Percentiles rank a stretch among this genome's conserved stretches.
phyloP scores from a whole-genome alignment of 1,140 invertebrate genomes.

The Bombus waltoni region DNA sequence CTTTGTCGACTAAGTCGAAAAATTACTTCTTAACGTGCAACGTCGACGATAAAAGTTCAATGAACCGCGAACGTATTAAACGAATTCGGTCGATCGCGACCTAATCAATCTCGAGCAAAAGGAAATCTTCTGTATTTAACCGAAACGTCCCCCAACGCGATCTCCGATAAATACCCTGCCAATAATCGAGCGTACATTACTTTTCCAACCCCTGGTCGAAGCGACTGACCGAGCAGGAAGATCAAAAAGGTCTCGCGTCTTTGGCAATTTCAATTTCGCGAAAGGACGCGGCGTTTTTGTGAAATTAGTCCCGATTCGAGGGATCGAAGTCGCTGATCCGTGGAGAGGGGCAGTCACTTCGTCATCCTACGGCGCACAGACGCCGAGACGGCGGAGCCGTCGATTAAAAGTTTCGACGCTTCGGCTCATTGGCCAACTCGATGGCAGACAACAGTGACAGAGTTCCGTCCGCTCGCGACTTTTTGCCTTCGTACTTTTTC shows the following conservation, averaged over 20 bases:
- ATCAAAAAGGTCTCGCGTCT: slow-evolving; percentile 29
- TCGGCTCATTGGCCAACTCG: slow-evolving; percentile 68
- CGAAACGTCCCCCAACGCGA: background rate
- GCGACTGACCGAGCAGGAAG: background rate
- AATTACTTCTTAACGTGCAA: background rate
- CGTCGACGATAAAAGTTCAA: background rate
- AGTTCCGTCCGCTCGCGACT: slow-evolving; percentile 64
- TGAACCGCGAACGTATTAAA: too few relatives aligned
- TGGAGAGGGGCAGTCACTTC: slow-evolving; percentile 4
- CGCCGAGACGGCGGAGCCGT: slow-evolving; percentile 52
- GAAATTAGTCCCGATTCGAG: slow-evolving; percentile 24
- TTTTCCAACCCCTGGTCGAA: background rate
- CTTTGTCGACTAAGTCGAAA: background rate
- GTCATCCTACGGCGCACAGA: slow-evolving; percentile 24
- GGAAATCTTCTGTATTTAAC: background rate
- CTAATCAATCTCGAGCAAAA: too few relatives aligned
- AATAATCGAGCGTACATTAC: background rate
- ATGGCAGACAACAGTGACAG: slow-evolving; percentile 73
- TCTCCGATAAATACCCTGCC: background rate
- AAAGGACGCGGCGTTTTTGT: slow-evolving; percentile 34
- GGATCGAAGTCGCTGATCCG: slow-evolving; percentile 33
- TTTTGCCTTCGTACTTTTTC: slow-evolving; percentile 67
- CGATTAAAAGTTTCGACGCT: slow-evolving; percentile 78
- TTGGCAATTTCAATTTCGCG: slow-evolving; percentile 43
- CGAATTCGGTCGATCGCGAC: too few relatives aligned